These are phyloP conservation scores for Parelbella ahira DNA, from an alignment of 2,888 invertebrate species.

Conservation along the genomic window DNA sequence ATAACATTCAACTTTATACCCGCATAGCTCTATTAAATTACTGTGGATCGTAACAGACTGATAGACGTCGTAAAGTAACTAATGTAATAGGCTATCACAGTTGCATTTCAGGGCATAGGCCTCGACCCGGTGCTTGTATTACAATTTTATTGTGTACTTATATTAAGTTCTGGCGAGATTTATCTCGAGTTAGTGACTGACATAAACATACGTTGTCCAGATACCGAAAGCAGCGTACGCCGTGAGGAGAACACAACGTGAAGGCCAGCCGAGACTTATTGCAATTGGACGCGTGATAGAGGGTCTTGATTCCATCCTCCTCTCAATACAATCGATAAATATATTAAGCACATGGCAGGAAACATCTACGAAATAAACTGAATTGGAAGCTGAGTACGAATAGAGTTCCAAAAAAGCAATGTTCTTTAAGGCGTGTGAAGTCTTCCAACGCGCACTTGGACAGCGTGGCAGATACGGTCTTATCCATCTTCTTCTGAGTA, in stretches of 20 bases:
- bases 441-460: no score
- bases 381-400: no score
- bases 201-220: constrained; percentile 31
- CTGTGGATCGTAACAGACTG: constrained; percentile 28
- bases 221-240: constrained; percentile 22
- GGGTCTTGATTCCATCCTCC: constrained; percentile 2
- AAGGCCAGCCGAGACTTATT: constrained; percentile 19
- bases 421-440: no score
- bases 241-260: constrained; percentile 19
- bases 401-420: no score
- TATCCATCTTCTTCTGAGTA: no score
- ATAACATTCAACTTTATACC: constrained; percentile 16
- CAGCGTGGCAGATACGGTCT: no score
- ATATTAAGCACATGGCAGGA: neutral
- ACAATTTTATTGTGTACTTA: constrained; percentile 33
- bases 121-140: constrained; percentile 28
- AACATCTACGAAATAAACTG: no score
- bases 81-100: constrained; percentile 29
- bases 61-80: constrained; percentile 29
- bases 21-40: constrained; percentile 27
- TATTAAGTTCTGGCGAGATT: constrained; percentile 28
- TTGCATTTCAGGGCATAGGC: constrained; percentile 30
- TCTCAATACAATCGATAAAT: constrained; percentile 6
- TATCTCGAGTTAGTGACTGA: constrained; percentile 30
- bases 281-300: constrained; percentile 20